Evolutionary conservation across 2,888 invertebrate species (phyloP).

Genomic region (Erynnis tages): DNA sequence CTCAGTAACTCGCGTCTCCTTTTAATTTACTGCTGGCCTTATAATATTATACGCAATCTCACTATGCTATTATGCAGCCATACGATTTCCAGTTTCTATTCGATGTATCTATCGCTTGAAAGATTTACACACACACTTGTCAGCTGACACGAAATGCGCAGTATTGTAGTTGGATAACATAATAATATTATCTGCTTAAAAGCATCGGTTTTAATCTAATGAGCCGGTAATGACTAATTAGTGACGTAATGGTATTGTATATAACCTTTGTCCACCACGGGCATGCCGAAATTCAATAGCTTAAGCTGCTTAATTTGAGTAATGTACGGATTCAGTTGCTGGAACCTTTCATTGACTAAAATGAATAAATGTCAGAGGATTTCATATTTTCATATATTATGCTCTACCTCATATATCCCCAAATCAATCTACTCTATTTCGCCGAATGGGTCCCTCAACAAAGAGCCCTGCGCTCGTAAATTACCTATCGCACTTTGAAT

Average conservation of each 20-base stretch:
- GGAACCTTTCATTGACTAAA: not conserved
- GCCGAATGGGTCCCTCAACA: slow-evolving; percentile 12
- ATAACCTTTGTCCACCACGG: not conserved
- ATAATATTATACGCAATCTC: slow-evolving; percentile 10
- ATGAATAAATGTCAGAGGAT: not conserved
- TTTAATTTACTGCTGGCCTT: not conserved
- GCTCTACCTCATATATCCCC: not conserved
- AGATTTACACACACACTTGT: slow-evolving; percentile 4
- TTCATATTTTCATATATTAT: not conserved
- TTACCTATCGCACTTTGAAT: slow-evolving; percentile 17
- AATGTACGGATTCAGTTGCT: not conserved
- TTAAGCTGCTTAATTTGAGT: not conserved
- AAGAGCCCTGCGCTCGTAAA: slow-evolving; percentile 9
- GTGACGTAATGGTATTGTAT: not conserved
- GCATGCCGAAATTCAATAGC: not conserved
- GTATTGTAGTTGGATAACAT: too few species aligned
- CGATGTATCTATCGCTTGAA: not conserved
- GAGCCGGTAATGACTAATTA: too few species aligned
- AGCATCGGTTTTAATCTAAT: too few species aligned
- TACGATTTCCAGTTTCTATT: slow-evolving; percentile 7
- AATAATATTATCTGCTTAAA: too few species aligned
- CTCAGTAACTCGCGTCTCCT: not conserved
- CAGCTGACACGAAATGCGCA: too few species aligned
- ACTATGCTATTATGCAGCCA: slow-evolving; percentile 21
- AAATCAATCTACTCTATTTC: slow-evolving; percentile 20